Conservation (phyloP, 2,113 vertebrate genomes). For the Drymodes brunneopygia region DNA sequence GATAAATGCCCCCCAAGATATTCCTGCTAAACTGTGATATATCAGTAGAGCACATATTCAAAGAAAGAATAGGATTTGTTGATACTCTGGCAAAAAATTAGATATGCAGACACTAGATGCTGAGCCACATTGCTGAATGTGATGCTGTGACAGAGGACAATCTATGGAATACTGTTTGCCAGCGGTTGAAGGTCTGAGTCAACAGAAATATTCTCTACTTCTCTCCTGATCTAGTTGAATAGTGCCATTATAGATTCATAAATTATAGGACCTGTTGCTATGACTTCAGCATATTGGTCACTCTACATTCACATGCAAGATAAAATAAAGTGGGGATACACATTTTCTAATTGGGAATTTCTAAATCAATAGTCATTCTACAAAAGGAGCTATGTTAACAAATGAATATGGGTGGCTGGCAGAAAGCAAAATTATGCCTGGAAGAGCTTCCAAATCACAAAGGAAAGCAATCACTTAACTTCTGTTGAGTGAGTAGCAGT, state of each 20-base stretch:
- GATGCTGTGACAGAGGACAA: neutral
- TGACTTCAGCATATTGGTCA: neutral
- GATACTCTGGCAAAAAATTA: neutral
- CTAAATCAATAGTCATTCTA: conserved; percentile 8
- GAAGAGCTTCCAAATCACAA: neutral
- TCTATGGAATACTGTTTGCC: neutral
- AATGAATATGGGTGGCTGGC: neutral
- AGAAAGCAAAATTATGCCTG: conserved; percentile 13
- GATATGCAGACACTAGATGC: neutral
- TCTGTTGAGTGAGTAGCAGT: neutral
- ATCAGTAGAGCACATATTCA: neutral
- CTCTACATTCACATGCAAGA: neutral
- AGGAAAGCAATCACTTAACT: neutral
- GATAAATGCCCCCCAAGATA: neutral
- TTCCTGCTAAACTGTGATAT: neutral
- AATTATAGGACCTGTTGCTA: neutral
- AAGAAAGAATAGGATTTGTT: neutral
- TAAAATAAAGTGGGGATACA: neutral
- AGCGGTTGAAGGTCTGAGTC: neutral
- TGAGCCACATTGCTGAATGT: neutral
- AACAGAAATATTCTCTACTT: neutral
- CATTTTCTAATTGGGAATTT: conserved; percentile 5
- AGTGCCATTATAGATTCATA: neutral
- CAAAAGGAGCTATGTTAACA: neutral
- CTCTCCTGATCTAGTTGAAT: neutral